Conservation (phyloP, 2,888 invertebrate species). For the Orthosia cruda region DNA sequence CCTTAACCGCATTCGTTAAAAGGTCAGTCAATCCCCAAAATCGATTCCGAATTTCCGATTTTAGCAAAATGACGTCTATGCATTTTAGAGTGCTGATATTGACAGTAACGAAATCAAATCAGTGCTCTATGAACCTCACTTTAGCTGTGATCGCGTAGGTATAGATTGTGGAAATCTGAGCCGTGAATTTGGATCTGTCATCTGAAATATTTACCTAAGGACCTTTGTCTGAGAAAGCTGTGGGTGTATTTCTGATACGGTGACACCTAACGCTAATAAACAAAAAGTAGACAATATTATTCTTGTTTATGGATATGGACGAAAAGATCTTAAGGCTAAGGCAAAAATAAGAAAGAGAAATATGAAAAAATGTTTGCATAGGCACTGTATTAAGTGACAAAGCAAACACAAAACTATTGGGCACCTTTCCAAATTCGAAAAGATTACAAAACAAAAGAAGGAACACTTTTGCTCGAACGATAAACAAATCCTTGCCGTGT, state of each 20-base stretch:
- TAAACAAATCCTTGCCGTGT: background rate
- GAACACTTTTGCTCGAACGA: background rate
- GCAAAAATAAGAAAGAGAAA: background rate
- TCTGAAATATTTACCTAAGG: background rate
- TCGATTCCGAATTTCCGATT: too few species aligned
- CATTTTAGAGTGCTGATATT: too few species aligned
- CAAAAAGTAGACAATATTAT: background rate
- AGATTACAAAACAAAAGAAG: constrained; percentile 18
- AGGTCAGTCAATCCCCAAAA: too few species aligned
- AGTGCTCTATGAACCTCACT: background rate
- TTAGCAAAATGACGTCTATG: too few species aligned
- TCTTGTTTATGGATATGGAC: background rate
- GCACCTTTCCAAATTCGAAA: background rate
- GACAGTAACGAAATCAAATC: background rate
- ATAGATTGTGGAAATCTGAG: background rate
- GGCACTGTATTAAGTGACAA: background rate
- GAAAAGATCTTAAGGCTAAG: background rate
- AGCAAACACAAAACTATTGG: background rate
- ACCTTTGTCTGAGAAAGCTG: background rate
- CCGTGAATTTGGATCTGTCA: background rate
- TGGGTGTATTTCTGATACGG: background rate
- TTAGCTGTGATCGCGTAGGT: too few species aligned
- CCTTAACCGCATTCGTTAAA: too few species aligned
- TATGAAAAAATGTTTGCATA: background rate
- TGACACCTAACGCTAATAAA: background rate